A percentile compares a stretch with the other conserved stretches of the same genome.
These are phyloP conservation scores for Hirundo rustica DNA, from an alignment of 2,797 vertebrate species.

Conservation along the genomic window DNA sequence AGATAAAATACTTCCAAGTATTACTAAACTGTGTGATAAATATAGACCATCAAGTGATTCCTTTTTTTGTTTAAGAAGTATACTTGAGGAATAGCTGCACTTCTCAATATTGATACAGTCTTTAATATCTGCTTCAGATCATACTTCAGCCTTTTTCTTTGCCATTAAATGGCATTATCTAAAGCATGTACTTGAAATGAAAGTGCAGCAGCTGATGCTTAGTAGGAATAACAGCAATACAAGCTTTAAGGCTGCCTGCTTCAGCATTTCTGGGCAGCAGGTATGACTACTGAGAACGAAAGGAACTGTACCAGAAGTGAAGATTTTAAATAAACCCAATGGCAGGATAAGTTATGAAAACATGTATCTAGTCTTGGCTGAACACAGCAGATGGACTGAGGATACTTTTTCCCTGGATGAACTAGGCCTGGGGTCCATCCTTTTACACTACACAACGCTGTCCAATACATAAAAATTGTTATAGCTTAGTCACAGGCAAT, in stretches of 20 bases:
- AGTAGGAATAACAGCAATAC: background rate
- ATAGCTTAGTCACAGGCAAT: background rate
- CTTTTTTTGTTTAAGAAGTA: background rate
- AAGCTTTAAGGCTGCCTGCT: background rate
- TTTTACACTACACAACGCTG: background rate
- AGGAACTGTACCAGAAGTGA: background rate
- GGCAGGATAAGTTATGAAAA: background rate
- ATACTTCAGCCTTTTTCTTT: background rate
- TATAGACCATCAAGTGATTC: background rate
- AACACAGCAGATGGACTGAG: background rate
- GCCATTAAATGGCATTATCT: background rate
- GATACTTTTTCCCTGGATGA: background rate
- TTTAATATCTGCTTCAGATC: background rate
- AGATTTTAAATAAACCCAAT: background rate
- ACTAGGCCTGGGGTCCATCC: background rate
- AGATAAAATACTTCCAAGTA: background rate
- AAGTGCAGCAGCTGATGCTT: background rate
- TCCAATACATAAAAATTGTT: background rate
- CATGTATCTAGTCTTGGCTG: rapidly evolving
- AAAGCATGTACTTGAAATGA: background rate
- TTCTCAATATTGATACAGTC: background rate
- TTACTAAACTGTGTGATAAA: background rate
- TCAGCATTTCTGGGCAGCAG: background rate
- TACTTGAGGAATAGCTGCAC: background rate
- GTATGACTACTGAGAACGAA: background rate